Percentiles rank a stretch among this genome's conserved stretches.
Evolutionary conservation across 2,113 vertebrate species (phyloP).

Genomic region (Myodes glareolus): DNA sequence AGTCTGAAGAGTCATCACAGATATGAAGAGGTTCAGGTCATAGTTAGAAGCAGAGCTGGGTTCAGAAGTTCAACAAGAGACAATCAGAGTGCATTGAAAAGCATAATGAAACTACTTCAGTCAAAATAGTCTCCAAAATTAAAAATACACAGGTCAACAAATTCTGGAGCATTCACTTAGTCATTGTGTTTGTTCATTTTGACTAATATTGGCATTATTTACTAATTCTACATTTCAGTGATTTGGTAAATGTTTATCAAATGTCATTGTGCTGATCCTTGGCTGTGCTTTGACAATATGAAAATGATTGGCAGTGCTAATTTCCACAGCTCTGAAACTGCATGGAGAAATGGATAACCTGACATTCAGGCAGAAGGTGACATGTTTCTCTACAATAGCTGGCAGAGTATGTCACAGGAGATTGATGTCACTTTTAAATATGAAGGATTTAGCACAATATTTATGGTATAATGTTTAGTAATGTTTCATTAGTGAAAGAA

Average conservation of each 20-base stretch:
- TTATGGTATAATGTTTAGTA: neutral
- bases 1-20: neutral
- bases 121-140: neutral
- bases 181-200: neutral
- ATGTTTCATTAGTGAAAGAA: constrained; percentile 34
- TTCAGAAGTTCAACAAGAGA: neutral
- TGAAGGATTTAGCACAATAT: neutral
- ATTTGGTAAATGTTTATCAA: constrained; percentile 1
- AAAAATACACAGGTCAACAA: neutral
- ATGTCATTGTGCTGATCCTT: neutral
- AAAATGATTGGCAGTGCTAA: neutral
- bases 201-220: neutral
- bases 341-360: neutral
- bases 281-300: neutral
- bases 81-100: neutral
- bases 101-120: neutral
- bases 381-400: neutral
- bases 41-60: neutral
- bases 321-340: neutral
- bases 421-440: neutral
- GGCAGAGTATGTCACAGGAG: neutral
- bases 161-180: neutral
- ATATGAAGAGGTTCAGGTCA: neutral
- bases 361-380: neutral
- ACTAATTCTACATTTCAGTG: neutral